Base-by-base conservation (phyloP, 2,113 vertebrate genomes). In the Salvelinus alpinus region DNA sequence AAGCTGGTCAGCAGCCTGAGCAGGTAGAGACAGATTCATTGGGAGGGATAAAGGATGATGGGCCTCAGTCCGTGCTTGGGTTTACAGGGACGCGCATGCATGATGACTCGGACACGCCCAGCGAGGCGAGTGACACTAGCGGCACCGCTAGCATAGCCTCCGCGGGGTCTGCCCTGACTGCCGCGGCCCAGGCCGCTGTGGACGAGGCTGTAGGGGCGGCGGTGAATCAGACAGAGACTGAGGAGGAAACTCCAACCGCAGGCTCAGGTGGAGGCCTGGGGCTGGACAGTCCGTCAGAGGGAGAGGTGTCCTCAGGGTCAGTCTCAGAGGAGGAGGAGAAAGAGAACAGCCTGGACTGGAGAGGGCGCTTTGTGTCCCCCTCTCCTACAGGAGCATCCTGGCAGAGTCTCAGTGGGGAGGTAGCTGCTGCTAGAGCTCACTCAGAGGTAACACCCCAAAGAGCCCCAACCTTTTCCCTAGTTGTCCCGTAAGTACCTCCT, bases 381-480 rank as follows among this genome's bases (percentile, higher is more conserved):
- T 13, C 24, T 48, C 48, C 90, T 92, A 83, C 86, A 91, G 78
- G 91, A 82, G 77, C 84, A 85, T 54, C 51, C 71, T 38, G 79
- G 86, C 29, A 66, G 51, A 54, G 74, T 70, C 90, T 80, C 8
- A 24, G 88, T 79, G 76, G 90, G 48, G 92, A 94, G 77, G 83
- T 88, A 80, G 82, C 84, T 82, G 93, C 94, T 82, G 88, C 85
- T 80, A 93, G 91, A 78, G 70, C 92, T 88, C 89, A 91, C 77
- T 91, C 91, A 79, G 94, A 96, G 94, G 95, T 96, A 94, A 80
- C 80, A 60, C 22, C 24, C 51, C 24, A 70, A 70, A 76, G 27
- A 44, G 31, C 34, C 54, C 48, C 74, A 4, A 14, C 14, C 2
- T 34, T 14, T 20, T 51, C 64, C 70, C 59, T n/a, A 5, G 3